A percentile compares a stretch with the other conserved stretches of the same genome.
Evolutionary conservation across 1,140 invertebrate species (phyloP).

Genomic region (Drosophila takahashii): DNA sequence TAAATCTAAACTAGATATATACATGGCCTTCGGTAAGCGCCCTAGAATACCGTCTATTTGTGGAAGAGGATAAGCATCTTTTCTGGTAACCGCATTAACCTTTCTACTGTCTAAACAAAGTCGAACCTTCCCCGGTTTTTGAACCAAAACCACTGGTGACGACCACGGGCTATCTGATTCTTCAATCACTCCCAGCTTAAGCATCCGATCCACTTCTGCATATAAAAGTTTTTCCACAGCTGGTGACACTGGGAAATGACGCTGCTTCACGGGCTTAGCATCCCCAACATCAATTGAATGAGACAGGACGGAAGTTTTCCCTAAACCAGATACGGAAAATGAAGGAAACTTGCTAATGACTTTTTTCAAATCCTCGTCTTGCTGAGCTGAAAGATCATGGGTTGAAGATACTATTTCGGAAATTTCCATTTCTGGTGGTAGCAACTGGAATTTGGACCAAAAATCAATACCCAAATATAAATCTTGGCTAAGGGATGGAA

Average conservation of each 20-base stretch:
- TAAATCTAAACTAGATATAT: too few relatives aligned
- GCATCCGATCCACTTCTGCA: neutral
- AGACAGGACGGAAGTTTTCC: neutral
- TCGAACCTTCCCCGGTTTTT: neutral
- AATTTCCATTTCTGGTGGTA: neutral
- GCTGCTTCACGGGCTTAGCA: neutral
- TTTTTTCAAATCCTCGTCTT: neutral
- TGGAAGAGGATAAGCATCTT: neutral
- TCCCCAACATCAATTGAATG: neutral
- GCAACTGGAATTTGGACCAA: neutral
- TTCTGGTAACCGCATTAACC: neutral
- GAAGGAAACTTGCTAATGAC: neutral
- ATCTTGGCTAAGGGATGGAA: neutral
- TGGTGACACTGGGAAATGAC: neutral
- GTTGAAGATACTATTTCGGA: neutral
- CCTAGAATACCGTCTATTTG: too few relatives aligned
- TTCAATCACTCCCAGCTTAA: neutral
- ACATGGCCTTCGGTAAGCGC: too few relatives aligned
- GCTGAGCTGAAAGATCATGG: too few relatives aligned
- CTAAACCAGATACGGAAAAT: neutral
- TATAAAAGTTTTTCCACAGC: neutral
- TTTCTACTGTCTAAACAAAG: neutral
- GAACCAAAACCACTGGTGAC: neutral
- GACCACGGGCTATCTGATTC: neutral
- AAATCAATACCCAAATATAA: neutral